Conservation (phyloP, 2,888 invertebrate genomes). For the Hemicrepidius hirtus region DNA sequence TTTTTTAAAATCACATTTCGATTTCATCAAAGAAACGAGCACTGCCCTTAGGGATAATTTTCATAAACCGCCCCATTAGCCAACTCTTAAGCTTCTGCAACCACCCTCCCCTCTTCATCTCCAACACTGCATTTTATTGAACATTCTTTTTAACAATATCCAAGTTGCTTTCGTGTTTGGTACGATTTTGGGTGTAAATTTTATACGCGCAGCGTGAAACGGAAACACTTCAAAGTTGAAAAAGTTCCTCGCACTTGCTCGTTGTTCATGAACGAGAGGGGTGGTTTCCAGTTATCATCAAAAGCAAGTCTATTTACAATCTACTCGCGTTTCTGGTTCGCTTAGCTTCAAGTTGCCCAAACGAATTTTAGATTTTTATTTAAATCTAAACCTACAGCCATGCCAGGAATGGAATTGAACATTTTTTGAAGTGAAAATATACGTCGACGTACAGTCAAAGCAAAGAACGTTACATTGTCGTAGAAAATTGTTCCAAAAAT, state of each 20-base stretch:
- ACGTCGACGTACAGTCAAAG: too few relatives aligned
- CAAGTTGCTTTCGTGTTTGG: too few relatives aligned
- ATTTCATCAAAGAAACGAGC: too few relatives aligned
- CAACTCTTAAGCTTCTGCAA: too few relatives aligned
- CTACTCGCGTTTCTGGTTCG: neutral
- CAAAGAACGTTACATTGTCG: too few relatives aligned
- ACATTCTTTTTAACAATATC: neutral
- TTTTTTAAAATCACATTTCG: too few relatives aligned
- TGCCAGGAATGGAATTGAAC: too few relatives aligned
- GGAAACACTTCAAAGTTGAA: constrained; percentile 23
- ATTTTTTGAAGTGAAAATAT: too few relatives aligned
- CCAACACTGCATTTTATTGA: too few relatives aligned
- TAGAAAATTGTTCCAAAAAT: too few relatives aligned
- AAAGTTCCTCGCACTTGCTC: constrained; percentile 22
- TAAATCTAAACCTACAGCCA: too few relatives aligned
- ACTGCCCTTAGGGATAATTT: neutral
- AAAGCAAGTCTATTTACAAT: constrained; percentile 9
- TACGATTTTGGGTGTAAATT: constrained; percentile 4
- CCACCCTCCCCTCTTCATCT: too few relatives aligned
- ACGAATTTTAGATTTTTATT: neutral
- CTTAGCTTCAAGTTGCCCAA: neutral
- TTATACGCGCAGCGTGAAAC: constrained; percentile 10
- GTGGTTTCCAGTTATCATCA: constrained; percentile 5
- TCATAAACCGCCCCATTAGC: constrained; percentile 7
- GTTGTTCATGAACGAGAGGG: constrained; percentile 6